Evolutionary conservation across 2,888 invertebrate species (phyloP), one percentile per base, ranked within the genome.

Genomic region (Drosophila buzzatii): DNA sequence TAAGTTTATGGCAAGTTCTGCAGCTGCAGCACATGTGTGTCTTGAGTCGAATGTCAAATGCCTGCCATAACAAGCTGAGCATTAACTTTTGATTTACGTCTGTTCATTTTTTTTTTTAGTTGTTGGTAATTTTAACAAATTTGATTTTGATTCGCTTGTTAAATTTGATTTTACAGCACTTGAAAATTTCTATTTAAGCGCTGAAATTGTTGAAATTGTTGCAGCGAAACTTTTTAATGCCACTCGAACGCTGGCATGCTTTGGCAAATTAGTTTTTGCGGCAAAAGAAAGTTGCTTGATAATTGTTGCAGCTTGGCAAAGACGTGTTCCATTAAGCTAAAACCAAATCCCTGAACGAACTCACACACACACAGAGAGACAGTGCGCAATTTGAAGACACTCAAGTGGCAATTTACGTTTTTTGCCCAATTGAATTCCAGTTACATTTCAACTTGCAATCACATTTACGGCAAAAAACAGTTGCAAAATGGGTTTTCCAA

Each of bases 1-100:
- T 62, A 82, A 81, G 41, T 80, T 84, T 79, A 84, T 73, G 42
- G 62, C 57, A 23, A 18, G 7, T 3, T n/a, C 23, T 23, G 35
- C 23, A 23, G 23, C 51, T 3, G 52, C 52, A 9, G 47, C 44
- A 56, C 39, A 14, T 23, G 20, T 33, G 41, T 10, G 37, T 4
- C 37, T 14, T 2, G 7, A 27, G 27, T 0, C 47, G 47, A 9
- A 3, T 41, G 23, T 49, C 23, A 42, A 45, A 16, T 44, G 41
- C 27, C 14, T 18, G 45, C 23, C 18, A n/a, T 53, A 63, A 57
- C 57, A 55, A 52, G 35, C 55, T 18, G 44, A 27, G 16, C 45
- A n/a, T 63, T 55, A 57, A 61, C 42, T 20, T 44, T 1, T 12
- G 0, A 23, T 49, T 37, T 55, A 31, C 27, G 7, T 31, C 45